Evolutionary conservation across 2,797 vertebrate species (phyloP).

Genomic region (Chanos chanos): DNA sequence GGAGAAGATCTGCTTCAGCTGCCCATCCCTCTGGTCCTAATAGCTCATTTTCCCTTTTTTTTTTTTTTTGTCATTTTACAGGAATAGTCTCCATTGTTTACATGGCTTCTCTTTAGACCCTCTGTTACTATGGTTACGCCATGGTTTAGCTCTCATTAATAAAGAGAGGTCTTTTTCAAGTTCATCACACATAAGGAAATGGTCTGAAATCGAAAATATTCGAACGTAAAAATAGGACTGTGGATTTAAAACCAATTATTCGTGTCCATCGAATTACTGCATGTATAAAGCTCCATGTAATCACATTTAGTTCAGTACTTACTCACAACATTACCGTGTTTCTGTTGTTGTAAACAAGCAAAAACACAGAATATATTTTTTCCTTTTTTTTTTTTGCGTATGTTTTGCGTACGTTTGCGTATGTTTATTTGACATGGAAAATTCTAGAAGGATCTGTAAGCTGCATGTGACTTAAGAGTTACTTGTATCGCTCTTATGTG

Average conservation of each 20-base stretch:
- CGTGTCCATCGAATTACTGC: neutral
- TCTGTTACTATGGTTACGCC: slow-evolving; percentile 59
- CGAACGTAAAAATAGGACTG: slow-evolving; percentile 6
- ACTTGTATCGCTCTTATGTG: too few relatives aligned
- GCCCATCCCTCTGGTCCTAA: slow-evolving; percentile 13
- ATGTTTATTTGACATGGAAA: too few relatives aligned
- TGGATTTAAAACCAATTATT: slow-evolving; percentile 8
- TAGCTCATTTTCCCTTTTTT: slow-evolving; percentile 31
- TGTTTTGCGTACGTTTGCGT: too few relatives aligned
- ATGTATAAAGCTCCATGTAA: neutral
- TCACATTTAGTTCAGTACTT: neutral
- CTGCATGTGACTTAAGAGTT: too few relatives aligned
- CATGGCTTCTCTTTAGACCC: slow-evolving; percentile 43
- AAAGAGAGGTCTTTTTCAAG: slow-evolving; percentile 22
- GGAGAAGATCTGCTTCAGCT: neutral
- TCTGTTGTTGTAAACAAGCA: neutral
- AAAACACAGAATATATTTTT: neutral
- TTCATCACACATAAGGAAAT: slow-evolving; percentile 42
- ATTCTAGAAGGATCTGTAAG: too few relatives aligned
- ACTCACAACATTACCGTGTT: neutral
- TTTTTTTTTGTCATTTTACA: slow-evolving; percentile 24
- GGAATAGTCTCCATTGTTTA: slow-evolving; percentile 45
- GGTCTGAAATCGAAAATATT: slow-evolving; percentile 26
- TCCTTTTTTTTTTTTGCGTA: neutral
- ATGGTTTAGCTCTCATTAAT: slow-evolving; percentile 54